phyloP scores from a whole-genome alignment of 2,797 vertebrate genomes.

The Sitta carolinensis region DNA sequence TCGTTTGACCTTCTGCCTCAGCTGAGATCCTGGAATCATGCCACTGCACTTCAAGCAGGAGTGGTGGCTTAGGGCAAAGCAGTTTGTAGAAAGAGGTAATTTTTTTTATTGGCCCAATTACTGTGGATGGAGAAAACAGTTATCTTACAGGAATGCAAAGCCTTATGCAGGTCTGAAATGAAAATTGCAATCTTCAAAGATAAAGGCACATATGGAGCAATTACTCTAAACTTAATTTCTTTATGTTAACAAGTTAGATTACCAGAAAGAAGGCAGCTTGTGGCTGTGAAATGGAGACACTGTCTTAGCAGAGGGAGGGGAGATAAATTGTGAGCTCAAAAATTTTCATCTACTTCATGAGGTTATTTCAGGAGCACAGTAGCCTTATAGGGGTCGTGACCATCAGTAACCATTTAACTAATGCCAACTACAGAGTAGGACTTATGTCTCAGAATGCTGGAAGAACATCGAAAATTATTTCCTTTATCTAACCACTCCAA shows the following conservation, averaged over 20 bases:
- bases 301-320: background rate
- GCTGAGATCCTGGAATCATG: background rate
- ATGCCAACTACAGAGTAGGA: background rate
- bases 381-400: background rate
- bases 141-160: background rate
- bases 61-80: background rate
- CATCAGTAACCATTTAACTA: background rate
- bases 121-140: background rate
- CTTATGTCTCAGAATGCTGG: background rate
- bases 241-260: background rate
- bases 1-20: background rate
- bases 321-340: background rate
- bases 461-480: background rate
- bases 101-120: background rate
- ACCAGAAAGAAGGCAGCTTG: background rate
- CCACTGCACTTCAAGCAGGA: background rate
- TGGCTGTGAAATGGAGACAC: background rate
- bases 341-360: background rate
- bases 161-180: background rate
- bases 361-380: background rate
- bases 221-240: constrained; percentile 1
- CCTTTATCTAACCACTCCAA: background rate
- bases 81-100: background rate
- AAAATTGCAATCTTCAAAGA: background rate
- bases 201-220: background rate